These are phyloP conservation scores for Diogma glabrata DNA, from an alignment of 2,888 invertebrate species.

Conservation along the genomic window DNA sequence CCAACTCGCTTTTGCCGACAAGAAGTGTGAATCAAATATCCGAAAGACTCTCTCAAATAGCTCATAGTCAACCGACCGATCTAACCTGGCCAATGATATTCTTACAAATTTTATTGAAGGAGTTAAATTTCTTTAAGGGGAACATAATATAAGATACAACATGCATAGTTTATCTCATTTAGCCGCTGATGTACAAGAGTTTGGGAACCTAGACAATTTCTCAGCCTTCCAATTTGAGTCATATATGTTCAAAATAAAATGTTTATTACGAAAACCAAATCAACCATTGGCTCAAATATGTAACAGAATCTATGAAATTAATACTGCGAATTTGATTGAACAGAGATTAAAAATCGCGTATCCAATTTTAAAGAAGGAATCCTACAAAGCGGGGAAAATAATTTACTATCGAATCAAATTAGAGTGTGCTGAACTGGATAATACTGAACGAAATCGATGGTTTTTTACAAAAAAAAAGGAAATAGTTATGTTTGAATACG, in stretches of 20 bases:
- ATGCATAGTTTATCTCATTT: constrained; percentile 22
- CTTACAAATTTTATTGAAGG: constrained; percentile 9
- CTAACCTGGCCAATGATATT: constrained; percentile 17
- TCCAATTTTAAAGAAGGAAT: constrained; percentile 4
- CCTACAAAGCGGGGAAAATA: constrained; percentile 2
- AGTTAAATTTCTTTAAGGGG: constrained; percentile 18
- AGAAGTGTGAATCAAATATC: neutral
- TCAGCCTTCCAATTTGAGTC: constrained; percentile 21
- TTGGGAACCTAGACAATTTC: constrained; percentile 19
- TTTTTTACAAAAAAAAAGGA: constrained; percentile 6
- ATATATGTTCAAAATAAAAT: constrained; percentile 18
- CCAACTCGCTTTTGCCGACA: neutral
- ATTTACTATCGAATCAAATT: constrained; percentile 7
- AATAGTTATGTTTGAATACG: constrained; percentile 7
- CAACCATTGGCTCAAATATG: constrained; percentile 19
- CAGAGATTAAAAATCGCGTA: neutral
- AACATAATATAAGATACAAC: constrained; percentile 18
- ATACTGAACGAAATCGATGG: constrained; percentile 4
- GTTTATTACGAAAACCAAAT: constrained; percentile 14
- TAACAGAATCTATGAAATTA: constrained; percentile 16
- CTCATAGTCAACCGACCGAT: constrained; percentile 17
- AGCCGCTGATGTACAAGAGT: constrained; percentile 18
- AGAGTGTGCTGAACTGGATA: constrained; percentile 1
- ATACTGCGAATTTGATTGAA: constrained; percentile 3
- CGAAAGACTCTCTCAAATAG: neutral